A percentile compares a stretch with the other conserved stretches of the same genome.
Evolutionary conservation across 2,113 vertebrate genomes (phyloP).

Genomic region (Hippolais icterina): DNA sequence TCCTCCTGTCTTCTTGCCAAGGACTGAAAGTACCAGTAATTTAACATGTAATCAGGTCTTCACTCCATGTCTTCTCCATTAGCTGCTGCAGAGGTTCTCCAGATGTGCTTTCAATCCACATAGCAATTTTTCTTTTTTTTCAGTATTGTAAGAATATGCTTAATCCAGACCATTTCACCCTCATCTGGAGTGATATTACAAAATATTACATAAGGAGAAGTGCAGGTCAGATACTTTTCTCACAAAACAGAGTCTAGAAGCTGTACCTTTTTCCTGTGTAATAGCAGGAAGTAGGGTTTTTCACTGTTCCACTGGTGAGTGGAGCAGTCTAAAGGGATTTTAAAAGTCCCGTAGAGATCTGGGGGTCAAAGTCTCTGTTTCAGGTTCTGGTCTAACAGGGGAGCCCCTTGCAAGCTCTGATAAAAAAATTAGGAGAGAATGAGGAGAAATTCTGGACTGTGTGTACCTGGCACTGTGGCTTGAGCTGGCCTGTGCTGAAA

Average conservation of each 20-base stretch:
- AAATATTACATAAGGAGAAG: not conserved
- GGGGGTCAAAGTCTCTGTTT: not conserved
- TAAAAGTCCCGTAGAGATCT: not conserved
- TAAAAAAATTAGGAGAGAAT: not conserved
- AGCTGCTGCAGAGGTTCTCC: not conserved
- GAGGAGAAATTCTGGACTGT: not conserved
- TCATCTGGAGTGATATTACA: not conserved
- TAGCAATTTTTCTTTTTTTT: not conserved
- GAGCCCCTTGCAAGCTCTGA: not conserved
- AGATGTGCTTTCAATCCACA: not conserved
- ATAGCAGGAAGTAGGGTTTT: not conserved
- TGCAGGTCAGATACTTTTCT: not conserved
- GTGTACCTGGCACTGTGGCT: not conserved
- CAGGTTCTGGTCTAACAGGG: not conserved
- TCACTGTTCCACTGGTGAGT: no score
- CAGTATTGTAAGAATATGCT: not conserved
- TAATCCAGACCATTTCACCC: not conserved
- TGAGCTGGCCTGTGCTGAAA: not conserved
- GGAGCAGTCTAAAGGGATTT: not conserved
- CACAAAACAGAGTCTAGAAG: not conserved
- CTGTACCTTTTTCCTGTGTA: not conserved
- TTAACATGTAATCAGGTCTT: not conserved
- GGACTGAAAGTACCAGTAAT: not conserved
- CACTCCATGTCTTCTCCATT: not conserved
- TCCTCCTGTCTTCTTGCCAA: not conserved